Evolutionary conservation across 2,113 vertebrate species (phyloP).

Genomic region (Rostratula benghalensis): DNA sequence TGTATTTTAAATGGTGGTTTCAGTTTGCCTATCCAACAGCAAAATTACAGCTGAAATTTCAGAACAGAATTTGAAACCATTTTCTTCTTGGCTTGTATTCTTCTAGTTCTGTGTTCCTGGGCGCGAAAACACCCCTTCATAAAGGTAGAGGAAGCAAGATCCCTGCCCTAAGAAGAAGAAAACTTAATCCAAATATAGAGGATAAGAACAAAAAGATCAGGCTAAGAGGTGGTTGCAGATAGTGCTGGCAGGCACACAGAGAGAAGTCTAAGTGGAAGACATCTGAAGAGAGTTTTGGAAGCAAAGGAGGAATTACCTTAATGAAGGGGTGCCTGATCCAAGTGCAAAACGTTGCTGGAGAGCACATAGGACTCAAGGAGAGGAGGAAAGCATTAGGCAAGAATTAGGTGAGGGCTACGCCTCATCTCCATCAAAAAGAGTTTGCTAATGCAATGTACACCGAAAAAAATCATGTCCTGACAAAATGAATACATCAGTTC

Average conservation of each 20-base stretch:
- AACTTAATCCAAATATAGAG: not conserved
- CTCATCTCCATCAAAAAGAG: not conserved
- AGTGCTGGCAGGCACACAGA: not conserved
- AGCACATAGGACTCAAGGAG: not conserved
- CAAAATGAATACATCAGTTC: not conserved
- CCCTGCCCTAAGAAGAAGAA: not conserved
- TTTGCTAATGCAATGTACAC: not conserved
- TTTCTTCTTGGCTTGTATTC: not conserved
- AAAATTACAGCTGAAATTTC: slow-evolving; percentile 11
- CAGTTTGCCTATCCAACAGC: not conserved
- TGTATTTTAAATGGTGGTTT: slow-evolving; percentile 9
- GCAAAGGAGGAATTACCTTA: not conserved
- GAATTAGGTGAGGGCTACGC: not conserved
- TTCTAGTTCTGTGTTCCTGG: not conserved
- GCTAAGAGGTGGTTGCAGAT: not conserved
- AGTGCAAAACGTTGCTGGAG: not conserved
- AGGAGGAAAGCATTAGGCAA: not conserved
- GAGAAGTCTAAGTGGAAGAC: not conserved
- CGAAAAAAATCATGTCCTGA: not conserved
- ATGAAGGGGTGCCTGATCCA: not conserved
- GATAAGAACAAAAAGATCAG: not conserved
- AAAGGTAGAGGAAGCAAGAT: not conserved
- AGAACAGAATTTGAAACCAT: not conserved
- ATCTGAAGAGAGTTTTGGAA: slow-evolving; percentile 13
- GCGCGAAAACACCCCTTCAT: not conserved